Evolutionary conservation across 2,888 invertebrate genomes (phyloP), one percentile per base, ranked within the genome.

Genomic region (Fissipunctia ypsillon): DNA sequence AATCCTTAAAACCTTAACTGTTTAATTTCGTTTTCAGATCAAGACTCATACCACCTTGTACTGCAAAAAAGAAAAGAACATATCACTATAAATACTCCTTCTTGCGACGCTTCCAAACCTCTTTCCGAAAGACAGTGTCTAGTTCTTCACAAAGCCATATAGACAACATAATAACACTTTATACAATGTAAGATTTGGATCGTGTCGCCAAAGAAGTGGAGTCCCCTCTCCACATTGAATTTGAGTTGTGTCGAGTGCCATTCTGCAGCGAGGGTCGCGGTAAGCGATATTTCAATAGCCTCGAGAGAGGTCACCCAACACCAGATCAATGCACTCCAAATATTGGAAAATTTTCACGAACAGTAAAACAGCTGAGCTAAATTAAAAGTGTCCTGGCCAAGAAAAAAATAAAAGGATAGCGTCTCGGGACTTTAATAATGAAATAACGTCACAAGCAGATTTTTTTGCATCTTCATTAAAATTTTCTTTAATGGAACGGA

Each of bases 201-300:
- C 78, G 78, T 73, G 74, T 75, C 69, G 45, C 66, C 69, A 67
- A 76, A 82, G 83, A 73, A 75, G 67, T 78, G 57, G 78, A 86
- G 81, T 56, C 74, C 64, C 82, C 81, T 77, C 85, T 86, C 81
- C 84, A 88, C 87, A 89, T 90, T 90, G 90, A 91, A 91, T 91
- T 90, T 84, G 87, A 92, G 91, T 89, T 88, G 88, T 81, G 87
- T 91, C 86, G 83, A 94, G 93, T 88, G 87, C 85, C 87, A 82
- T 84, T n/a, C 82, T 68, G 85, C 82, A 72, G 81, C 83, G 84
- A 88, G 88, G 87, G 88, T 83, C 88, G 80, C 72, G 78, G 91
- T 93, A 92, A 94, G 92, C 94, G 90, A 91, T 93, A 92, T 93
- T 91, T 94, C 91, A 92, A 92, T 89, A 88, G 91, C 87, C 78